A percentile compares a stretch with the other conserved stretches of the same genome.
Conservation (phyloP, 2,113 vertebrate species). For the Microtus montanus region DNA sequence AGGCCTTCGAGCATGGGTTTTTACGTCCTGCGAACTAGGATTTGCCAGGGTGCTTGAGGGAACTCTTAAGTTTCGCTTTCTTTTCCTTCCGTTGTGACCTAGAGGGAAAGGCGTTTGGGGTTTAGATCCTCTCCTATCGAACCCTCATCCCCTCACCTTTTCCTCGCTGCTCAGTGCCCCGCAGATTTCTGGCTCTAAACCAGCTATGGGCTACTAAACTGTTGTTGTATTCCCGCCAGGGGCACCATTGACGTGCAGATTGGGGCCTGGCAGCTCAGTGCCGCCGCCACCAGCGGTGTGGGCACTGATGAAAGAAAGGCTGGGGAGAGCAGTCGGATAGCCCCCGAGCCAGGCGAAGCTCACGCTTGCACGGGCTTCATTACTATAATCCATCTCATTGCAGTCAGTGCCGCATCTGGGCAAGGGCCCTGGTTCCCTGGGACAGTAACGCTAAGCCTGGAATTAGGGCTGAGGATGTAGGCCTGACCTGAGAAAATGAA, state of each 20-base stretch:
- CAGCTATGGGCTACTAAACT: conserved; percentile 63
- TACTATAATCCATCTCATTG: conserved; percentile 89
- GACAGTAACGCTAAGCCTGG: conserved; percentile 49
- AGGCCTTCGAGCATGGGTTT: not conserved
- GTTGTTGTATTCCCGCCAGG: conserved; percentile 91
- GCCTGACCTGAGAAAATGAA: not conserved
- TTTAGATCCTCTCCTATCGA: not conserved
- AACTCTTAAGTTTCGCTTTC: conserved; percentile 64
- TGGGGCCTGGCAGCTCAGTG: conserved; percentile 83
- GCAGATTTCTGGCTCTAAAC: conserved; percentile 19
- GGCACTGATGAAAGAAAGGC: conserved; percentile 77
- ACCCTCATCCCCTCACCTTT: not conserved
- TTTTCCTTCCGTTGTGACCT: not conserved
- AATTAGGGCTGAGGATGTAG: not conserved
- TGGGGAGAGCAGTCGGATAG: conserved; percentile 28
- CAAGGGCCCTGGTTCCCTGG: not conserved
- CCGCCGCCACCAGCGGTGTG: conserved; percentile 12
- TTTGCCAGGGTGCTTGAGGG: not conserved
- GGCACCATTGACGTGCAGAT: conserved; percentile 84
- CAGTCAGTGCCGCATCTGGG: conserved; percentile 83
- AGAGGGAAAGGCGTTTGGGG: not conserved
- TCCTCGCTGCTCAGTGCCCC: not conserved
- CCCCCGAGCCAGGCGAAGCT: conserved; percentile 68
- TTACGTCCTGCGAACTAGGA: not conserved
- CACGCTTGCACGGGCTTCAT: conserved; percentile 81